Base-by-base conservation (phyloP, 2,113 vertebrate genomes). In the Puntigrus tetrazona region DNA sequence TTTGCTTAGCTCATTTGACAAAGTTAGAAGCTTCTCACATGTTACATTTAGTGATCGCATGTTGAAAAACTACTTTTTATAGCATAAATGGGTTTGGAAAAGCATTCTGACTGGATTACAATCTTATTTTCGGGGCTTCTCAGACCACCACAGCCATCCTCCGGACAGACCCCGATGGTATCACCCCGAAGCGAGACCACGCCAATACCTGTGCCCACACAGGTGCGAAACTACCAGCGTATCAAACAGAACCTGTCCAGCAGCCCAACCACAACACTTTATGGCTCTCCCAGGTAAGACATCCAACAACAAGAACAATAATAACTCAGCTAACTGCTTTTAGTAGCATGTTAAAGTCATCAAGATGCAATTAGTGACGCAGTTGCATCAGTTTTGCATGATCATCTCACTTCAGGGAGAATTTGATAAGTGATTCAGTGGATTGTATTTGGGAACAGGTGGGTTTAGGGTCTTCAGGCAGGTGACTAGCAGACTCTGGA, bases 191-290 rank as follows among this genome's bases (percentile, higher is more conserved):
- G 94, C 0, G 96, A 99, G 88, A 97, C 97, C 0, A 96, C 95
- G 0, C 97, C 98, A 0, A 97, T 99, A 91, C 97, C 98, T 0
- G 98, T 99, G 77, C 98, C 97, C 79, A 99, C 97, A 1, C 98
- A 99, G 92, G 94, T 98, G 2, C 96, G 96, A 83, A 99, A 98
- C 91, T 99, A 99, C 85, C 97, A 99, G 90, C 96, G 97, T 83
- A 98, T 99, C 70, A 98, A 99, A 36, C 98, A 99, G 94, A 96
- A 98, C 89, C 96, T 99, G 14, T 96, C 94, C 81, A 96, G 96
- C 83, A 95, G 95, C 87, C 95, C 96, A 85, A 4, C 92, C 38
- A 91, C 95, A 80, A 95, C 96, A 5, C 92, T 95, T 20, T 97
- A 96, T 74, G 94, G 95, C 81, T 98, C 97, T 29, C 97, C 97